phyloP scores from a whole-genome alignment of 2,888 invertebrate genomes.

The Netelia melanura region DNA sequence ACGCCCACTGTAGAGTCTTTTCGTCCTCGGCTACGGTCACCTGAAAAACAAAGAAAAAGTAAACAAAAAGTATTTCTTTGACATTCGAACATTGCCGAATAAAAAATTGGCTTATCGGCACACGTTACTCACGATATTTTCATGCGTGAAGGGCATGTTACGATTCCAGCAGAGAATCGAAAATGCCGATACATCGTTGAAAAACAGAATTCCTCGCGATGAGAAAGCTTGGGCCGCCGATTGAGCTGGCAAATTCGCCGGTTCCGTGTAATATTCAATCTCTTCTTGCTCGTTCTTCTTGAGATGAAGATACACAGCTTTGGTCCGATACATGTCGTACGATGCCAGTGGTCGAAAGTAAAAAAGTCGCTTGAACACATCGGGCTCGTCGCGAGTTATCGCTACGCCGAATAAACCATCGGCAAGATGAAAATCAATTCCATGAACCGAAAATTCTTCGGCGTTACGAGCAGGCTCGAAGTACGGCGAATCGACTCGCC shows the following conservation, averaged over 20 bases:
- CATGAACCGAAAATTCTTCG: constrained; percentile 11
- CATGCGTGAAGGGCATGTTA: constrained; percentile 57
- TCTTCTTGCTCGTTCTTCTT: constrained; percentile 6
- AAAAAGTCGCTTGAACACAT: constrained; percentile 5
- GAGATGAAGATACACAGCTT: neutral
- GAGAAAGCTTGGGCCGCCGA: constrained; percentile 64
- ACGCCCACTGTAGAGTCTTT: constrained; percentile 89
- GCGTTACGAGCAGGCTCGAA: neutral
- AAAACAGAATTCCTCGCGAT: constrained; percentile 80
- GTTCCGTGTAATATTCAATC: constrained; percentile 21
- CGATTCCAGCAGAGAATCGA: constrained; percentile 83
- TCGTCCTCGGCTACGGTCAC: constrained; percentile 85
- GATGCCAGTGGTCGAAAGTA: constrained; percentile 46
- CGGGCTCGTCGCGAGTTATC: neutral
- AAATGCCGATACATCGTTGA: constrained; percentile 76
- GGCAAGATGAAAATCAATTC: neutral
- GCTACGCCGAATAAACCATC: constrained; percentile 9
- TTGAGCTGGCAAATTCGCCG: constrained; percentile 65
- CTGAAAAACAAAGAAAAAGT: neutral
- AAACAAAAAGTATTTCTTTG: neutral
- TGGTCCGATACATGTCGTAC: constrained; percentile 24
- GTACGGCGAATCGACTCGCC: constrained; percentile 11
- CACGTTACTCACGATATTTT: constrained; percentile 67
- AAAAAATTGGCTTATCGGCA: neutral
- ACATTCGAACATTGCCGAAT: neutral